Base-by-base conservation (phyloP, 1,140 invertebrate genomes). In the Eupeodes corollae region DNA sequence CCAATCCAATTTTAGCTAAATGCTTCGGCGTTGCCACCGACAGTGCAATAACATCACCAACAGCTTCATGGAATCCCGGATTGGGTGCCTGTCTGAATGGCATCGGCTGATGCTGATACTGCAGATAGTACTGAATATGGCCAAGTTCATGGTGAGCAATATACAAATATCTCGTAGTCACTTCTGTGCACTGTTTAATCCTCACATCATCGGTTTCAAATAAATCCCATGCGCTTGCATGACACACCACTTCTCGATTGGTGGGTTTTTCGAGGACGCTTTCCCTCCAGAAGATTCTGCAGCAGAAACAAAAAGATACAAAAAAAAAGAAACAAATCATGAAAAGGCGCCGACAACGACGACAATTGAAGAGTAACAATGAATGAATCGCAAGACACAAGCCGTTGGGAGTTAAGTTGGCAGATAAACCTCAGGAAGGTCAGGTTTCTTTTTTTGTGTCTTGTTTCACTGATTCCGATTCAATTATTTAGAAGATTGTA, bases 171-270 rank as follows among this genome's bases (percentile, higher is more conserved):
- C 79, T 73, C 47, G 70, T 71, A n/a, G 75, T 79, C 0, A 87
- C 69, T 12, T 76, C 73, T 0, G 85, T 83, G 55, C 88, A 91
- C 75, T 84, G 82, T 65, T 86, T 88, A 38, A 91, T 87, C 44
- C 86, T 80, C 58, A 55, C 71, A 69, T 64, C 63, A 44, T 60
- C 59, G 37, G 60, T 52, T 18, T 86, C 77, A 54, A 71, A 87
- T 51, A 91, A 80, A 61, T 91, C 86, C 79, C 81, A 86, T 2
- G 87, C 86, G 0, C 82, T 83, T 0, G 86, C 83, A 54, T 90
- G 86, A 57, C 88, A 84, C 0, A 79, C 69, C 44, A 82, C 71
- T 18, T 80, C 75, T 0, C 80, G 69, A 51, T 75, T 63, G 61
- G 75, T 51, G 0, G 79, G 79, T 50, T 79, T 80, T 39, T 75